Evolutionary conservation across 2,888 invertebrate genomes (phyloP), one percentile per base, ranked within the genome.

Genomic region (Harmothoe impar): DNA sequence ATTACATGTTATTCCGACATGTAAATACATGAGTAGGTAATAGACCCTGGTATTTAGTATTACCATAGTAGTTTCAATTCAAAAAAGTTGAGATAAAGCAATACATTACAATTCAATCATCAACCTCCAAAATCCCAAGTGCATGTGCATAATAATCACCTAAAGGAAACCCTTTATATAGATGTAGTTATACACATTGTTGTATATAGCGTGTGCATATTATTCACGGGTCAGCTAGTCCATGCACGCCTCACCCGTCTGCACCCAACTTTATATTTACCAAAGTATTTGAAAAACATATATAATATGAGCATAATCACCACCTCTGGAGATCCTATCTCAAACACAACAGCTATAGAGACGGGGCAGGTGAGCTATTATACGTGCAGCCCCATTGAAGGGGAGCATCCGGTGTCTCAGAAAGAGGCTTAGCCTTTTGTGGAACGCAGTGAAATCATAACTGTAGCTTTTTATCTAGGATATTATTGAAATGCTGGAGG

Each of bases 241-340:
- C 10, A 10, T 43, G 43, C 43, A 7, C 10, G 3, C 5, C 43
- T 43, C 43, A 43, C 43, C 15, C 29, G 0, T 72, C 31, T 29
- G 29, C 31, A 72, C 72, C 62, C 62, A 3, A 62, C 25, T n/a
- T 15, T 5, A 29, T 72, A 72, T 72, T 72, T 72, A 29, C 72
- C 72, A n/a, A 72, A 29, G 72, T 72, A 72, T 72, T 72, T 72
- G 72, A 25, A 72, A 72, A n/a, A 72, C 72, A 72, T 62, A 43
- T 15, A 72, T 72, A 72, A n/a, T 29, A 29, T 72, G 72, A 29
- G 72, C 25, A 72, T 72, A 72, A 72, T 72, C 29, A 72, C 29
- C 29, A 25, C 25, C 72, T 25, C 29, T 29, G 5, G 5, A 72
- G 25, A 72, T 72, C 72, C 72, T 17, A 29, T 72, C n/a, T 15